Percentiles rank a stretch among this genome's conserved stretches.
phyloP scores from a whole-genome alignment of 2,888 invertebrate genomes.

The Lasioglossum lativentre region DNA sequence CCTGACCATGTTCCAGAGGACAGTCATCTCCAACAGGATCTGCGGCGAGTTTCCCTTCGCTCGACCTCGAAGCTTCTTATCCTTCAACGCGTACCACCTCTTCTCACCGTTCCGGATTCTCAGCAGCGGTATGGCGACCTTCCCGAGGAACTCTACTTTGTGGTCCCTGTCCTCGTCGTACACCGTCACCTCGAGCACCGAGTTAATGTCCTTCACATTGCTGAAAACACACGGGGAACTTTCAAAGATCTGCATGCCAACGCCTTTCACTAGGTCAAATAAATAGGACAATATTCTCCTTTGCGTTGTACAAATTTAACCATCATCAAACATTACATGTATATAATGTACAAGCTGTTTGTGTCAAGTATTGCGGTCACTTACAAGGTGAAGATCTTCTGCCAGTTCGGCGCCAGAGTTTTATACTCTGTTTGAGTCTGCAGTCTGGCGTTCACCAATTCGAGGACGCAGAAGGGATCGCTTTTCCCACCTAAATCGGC shows the following conservation, averaged over 20 bases:
- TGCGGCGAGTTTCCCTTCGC: slow-evolving; percentile 97
- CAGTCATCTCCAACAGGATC: slow-evolving; percentile 95
- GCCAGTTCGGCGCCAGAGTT: slow-evolving; percentile 98
- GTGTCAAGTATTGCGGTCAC: slow-evolving; percentile 74
- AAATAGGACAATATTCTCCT: background rate
- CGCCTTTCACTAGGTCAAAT: background rate
- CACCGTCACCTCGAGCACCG: slow-evolving; percentile 96
- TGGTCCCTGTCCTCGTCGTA: slow-evolving; percentile 99
- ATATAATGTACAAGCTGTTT: background rate
- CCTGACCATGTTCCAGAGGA: slow-evolving; percentile 96
- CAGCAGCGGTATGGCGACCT: slow-evolving; percentile 94
- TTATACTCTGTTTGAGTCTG: slow-evolving; percentile 99
- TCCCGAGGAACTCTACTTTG: slow-evolving; percentile 98
- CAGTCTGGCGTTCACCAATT: slow-evolving; percentile 96
- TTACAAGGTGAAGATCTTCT: slow-evolving; percentile 99
- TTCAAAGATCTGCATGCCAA: background rate
- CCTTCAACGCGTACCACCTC: slow-evolving; percentile 98
- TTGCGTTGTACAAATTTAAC: background rate
- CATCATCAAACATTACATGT: background rate
- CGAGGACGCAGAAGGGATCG: slow-evolving; percentile 99
- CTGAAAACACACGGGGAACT: slow-evolving; percentile 83
- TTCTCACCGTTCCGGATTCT: slow-evolving; percentile 95
- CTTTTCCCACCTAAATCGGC: slow-evolving; percentile 99
- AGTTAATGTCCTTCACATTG: slow-evolving; percentile 98
- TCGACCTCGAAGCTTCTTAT: slow-evolving; percentile 94